Conservation (phyloP, 2,797 vertebrate species). For the Pelochelys cantorii region DNA sequence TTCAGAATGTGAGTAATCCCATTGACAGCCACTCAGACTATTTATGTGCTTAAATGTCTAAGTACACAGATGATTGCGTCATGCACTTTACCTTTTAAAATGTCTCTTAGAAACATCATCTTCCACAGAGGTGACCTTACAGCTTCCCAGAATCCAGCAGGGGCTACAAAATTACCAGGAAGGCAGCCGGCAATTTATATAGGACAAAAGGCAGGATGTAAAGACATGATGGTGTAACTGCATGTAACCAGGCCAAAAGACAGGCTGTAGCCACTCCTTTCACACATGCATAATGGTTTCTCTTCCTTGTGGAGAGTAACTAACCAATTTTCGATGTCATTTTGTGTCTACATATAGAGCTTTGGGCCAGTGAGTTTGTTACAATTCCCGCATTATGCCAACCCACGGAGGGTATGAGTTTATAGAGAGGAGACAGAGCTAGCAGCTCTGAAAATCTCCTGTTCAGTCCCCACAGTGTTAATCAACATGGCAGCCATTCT, state of each 20-base stretch:
- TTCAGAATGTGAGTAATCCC: rapidly evolving
- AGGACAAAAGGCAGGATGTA: not conserved
- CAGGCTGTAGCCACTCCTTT: rapidly evolving
- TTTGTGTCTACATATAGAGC: not conserved
- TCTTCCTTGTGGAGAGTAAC: not conserved
- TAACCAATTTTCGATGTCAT: not conserved
- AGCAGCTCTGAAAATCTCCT: rapidly evolving
- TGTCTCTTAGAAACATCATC: not conserved
- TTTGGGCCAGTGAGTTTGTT: not conserved
- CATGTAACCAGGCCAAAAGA: rapidly evolving
- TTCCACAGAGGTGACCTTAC: not conserved
- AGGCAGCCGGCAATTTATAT: not conserved
- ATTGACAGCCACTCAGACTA: rapidly evolving
- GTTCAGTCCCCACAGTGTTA: too few relatives aligned
- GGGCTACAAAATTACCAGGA: not conserved
- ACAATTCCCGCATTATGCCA: rapidly evolving
- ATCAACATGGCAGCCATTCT: rapidly evolving
- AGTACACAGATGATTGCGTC: not conserved
- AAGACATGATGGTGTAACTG: not conserved
- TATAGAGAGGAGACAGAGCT: not conserved
- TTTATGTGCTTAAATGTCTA: not conserved
- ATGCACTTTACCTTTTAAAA: not conserved
- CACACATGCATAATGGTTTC: not conserved
- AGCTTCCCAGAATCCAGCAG: not conserved
- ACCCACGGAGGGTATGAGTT: too few relatives aligned